Evolutionary conservation across 2,888 invertebrate species (phyloP).

Genomic region (Sepioteuthis lessoniana): DNA sequence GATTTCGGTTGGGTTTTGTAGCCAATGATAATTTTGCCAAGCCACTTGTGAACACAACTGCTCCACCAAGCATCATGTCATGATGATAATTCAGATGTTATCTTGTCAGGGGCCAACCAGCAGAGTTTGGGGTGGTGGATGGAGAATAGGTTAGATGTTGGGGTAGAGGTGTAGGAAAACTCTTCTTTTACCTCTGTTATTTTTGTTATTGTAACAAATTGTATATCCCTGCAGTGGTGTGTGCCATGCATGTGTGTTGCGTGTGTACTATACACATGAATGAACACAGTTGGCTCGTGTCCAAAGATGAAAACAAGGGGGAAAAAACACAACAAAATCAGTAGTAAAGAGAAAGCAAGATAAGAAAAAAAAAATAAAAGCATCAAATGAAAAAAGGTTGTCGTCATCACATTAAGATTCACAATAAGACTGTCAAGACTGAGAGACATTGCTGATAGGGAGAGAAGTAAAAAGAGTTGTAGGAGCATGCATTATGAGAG

Average conservation of each 20-base stretch:
- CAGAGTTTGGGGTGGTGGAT: not conserved
- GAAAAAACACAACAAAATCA: not conserved
- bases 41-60: constrained; percentile 41
- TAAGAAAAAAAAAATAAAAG: not conserved
- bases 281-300: constrained; percentile 8
- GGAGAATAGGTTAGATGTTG: not conserved
- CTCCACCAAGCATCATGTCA: constrained; percentile 47
- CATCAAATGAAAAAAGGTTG: not conserved
- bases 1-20: constrained; percentile 46
- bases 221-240: not conserved
- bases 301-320: not conserved
- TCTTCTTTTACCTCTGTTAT: not conserved
- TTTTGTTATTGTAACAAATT: not conserved
- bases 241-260: not conserved
- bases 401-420: constrained; percentile 33
- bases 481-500: not conserved
- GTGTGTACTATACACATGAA: not conserved
- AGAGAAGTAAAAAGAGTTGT: not conserved
- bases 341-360: not conserved
- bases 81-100: constrained; percentile 46
- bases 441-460: not conserved
- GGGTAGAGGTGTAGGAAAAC: not conserved
- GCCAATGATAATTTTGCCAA: constrained; percentile 47
- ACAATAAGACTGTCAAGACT: not conserved
- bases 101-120: constrained; percentile 37